Conservation (phyloP, 2,888 invertebrate genomes). For the Alviniconcha strummeri region DNA sequence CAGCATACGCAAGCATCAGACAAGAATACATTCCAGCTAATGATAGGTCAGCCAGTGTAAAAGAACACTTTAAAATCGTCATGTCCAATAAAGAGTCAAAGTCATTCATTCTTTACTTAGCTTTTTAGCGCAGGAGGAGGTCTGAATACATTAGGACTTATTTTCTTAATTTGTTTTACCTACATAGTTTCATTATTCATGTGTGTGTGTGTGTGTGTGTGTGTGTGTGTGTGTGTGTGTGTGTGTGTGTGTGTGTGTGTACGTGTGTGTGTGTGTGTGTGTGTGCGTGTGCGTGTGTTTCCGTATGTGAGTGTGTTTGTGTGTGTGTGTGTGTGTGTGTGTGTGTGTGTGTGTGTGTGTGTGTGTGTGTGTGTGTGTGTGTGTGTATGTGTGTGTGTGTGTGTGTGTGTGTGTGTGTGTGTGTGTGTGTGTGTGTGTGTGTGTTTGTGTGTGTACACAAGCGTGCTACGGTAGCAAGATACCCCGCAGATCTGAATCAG, state of each 20-base stretch:
- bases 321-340: not conserved
- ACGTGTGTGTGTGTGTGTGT: not conserved
- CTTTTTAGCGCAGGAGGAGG: too few relatives aligned
- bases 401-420: not conserved
- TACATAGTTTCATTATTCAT: too few relatives aligned
- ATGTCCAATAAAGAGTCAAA: too few relatives aligned
- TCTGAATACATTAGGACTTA: too few relatives aligned
- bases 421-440: slow-evolving; percentile 8
- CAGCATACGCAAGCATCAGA: too few relatives aligned
- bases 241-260: not conserved
- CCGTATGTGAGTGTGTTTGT: slow-evolving; percentile 6
- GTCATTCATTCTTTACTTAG: too few relatives aligned
- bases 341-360: not conserved
- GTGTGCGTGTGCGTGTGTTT: not conserved
- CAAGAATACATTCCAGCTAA: too few relatives aligned
- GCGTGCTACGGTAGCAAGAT: not conserved
- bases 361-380: not conserved
- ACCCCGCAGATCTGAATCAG: too few relatives aligned
- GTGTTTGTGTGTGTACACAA: not conserved
- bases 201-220: too few relatives aligned
- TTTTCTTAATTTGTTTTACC: too few relatives aligned
- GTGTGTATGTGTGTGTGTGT: not conserved
- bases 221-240: not conserved
- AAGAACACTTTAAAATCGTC: too few relatives aligned
- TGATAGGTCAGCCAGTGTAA: too few relatives aligned